These are phyloP conservation scores for Catamblyrhynchus diadema DNA, from an alignment of 2,797 vertebrate genomes.

Conservation along the genomic window DNA sequence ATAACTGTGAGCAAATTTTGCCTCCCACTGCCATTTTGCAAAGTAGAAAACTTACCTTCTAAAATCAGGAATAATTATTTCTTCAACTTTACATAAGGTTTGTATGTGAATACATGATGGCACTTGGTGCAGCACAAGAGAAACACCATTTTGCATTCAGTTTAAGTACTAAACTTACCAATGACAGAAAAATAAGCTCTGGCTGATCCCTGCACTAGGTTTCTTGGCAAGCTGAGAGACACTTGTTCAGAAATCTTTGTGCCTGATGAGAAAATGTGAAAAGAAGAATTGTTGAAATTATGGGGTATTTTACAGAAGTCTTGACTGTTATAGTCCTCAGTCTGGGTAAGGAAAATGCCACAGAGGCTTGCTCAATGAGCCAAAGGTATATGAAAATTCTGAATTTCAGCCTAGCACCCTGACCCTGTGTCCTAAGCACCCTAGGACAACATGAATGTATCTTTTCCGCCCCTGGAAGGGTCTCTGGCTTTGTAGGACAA, in stretches of 20 bases:
- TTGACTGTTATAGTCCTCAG: neutral
- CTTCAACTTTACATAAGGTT: neutral
- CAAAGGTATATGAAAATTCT: neutral
- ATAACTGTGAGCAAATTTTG: neutral
- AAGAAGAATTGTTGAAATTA: neutral
- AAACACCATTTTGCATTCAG: neutral
- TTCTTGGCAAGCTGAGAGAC: conserved; percentile 54
- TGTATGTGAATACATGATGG: neutral
- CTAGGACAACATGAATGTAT: neutral
- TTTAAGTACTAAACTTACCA: conserved; percentile 55
- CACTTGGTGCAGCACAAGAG: neutral
- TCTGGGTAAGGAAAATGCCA: neutral
- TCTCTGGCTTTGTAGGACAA: neutral
- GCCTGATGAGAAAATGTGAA: conserved; percentile 38
- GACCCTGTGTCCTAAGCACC: neutral
- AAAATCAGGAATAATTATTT: neutral
- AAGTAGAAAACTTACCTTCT: neutral
- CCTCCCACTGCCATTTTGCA: neutral
- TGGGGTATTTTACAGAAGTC: neutral
- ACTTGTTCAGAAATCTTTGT: neutral
- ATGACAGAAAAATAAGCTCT: conserved; percentile 67
- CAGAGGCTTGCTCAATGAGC: neutral
- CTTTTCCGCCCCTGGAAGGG: neutral
- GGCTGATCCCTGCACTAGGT: conserved; percentile 63
- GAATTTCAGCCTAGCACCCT: neutral